Base-by-base conservation (phyloP, 1,140 invertebrate species). In the Pomacea maculata region DNA sequence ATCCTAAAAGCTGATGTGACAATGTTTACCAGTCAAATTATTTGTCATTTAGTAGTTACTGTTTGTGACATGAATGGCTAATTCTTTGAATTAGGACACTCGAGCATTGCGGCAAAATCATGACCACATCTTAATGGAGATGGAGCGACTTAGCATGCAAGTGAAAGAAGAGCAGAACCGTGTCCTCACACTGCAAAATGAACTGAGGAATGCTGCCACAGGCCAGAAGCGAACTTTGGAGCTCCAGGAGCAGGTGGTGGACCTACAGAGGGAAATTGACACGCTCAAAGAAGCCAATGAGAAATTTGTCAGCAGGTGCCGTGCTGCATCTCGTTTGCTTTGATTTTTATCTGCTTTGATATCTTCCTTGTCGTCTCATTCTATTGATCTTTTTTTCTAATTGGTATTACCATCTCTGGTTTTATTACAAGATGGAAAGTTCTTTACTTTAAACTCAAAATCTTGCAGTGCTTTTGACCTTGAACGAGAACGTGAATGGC, bases 261-360 rank as follows among this genome's bases (percentile, higher is more conserved):
- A 89, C 78, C 79, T 92, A 15, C 83, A 90, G 74, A 92, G 88
- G 70, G 92, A 93, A 83, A 91, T 88, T 84, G 84, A 89, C 64
- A 87, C 92, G 64, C 80, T 93, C 52, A 92, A 91, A 80, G 92
- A 92, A 81, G 89, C 92, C 54, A 93, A 93, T 88, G 89, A 91
- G 74, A 92, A 92, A 80, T 88, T 93, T 79, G 89, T 92, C 34
- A 89, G 85, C 79, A 92, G 90, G 91, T 91, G 77, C 57, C 11
- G n/a, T 25, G 12, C 12, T 70, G 1, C 10, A 14, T 12, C 21
- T 17, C 11, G 7, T 14, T 70, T 29, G 11, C 34, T 70, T 70
- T 70, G 67, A 34, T 25, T 34, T 25, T 25, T 25, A 70, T 70
- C 34, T 70, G 9, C 68, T 2, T 70, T 70, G 11, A 1, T 70